A percentile compares a stretch with the other conserved stretches of the same genome.
phyloP scores from a whole-genome alignment of 2,797 vertebrate genomes.

The Brachymystax lenok region DNA sequence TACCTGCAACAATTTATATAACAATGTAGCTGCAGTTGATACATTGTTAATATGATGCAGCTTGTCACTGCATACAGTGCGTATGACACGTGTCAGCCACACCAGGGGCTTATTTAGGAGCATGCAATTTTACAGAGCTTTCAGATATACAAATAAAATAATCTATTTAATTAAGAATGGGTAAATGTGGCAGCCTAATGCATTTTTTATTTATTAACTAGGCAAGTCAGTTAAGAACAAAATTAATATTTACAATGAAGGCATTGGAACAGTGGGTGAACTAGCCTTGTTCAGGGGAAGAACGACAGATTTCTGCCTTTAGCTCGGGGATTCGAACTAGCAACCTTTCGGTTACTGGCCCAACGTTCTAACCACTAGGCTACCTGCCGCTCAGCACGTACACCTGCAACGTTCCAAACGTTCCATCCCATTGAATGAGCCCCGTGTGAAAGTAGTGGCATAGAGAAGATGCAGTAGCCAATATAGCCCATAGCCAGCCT shows the following conservation, averaged over 20 bases:
- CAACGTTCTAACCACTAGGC: no score
- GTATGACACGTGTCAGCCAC: not conserved
- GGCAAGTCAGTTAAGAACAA: no score
- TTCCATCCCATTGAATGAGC: not conserved
- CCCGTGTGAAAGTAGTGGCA: not conserved
- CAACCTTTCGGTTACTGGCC: no score
- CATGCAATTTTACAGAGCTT: not conserved
- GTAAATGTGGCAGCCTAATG: not conserved
- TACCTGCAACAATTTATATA: conserved; percentile 17
- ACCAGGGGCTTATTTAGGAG: not conserved
- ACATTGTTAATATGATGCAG: not conserved
- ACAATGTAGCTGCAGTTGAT: not conserved
- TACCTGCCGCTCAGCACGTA: not conserved
- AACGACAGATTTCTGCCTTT: no score
- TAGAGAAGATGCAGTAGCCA: not conserved
- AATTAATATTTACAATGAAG: no score
- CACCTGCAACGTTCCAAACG: not conserved
- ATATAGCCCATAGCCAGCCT: not conserved
- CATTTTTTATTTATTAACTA: not conserved
- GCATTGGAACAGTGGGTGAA: no score
- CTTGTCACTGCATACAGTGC: not conserved
- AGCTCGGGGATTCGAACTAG: no score
- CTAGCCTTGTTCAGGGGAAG: no score
- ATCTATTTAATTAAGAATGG: not conserved
- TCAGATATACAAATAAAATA: not conserved